Conservation (phyloP, 2,888 invertebrate genomes). For the Lasioglossum pauxillum region DNA sequence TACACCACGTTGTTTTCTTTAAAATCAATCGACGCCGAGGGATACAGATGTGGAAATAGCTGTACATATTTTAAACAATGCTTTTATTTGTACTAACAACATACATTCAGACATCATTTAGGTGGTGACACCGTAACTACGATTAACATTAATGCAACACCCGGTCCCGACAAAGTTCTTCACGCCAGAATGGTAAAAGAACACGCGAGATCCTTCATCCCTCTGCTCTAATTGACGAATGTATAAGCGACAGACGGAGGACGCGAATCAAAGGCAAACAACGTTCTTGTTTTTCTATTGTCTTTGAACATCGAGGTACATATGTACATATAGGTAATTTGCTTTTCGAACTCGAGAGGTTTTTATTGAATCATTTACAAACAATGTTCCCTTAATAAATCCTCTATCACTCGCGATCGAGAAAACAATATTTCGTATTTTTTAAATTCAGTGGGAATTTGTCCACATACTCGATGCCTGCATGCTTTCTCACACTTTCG, state of each 20-base stretch:
- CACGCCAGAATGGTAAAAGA: conserved; percentile 40
- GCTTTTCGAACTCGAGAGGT: not conserved
- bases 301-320: not conserved
- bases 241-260: conserved; percentile 20
- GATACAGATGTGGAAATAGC: not conserved
- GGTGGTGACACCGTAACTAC: conserved; percentile 49
- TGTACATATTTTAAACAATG: conserved; percentile 31
- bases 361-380: not conserved
- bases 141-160: conserved; percentile 66
- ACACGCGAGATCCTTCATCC: conserved; percentile 25
- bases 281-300: not conserved
- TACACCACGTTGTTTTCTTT: not conserved
- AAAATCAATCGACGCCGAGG: not conserved
- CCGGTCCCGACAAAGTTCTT: conserved; percentile 66
- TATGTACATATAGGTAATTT: not conserved
- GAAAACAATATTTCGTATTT: not conserved
- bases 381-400: conserved; percentile 16
- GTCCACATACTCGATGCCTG: not conserved
- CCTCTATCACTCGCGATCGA: not conserved
- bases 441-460: not conserved
- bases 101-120: conserved; percentile 69
- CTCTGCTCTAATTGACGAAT: conserved; percentile 40
- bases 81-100: conserved; percentile 68
- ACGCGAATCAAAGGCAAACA: conserved; percentile 23
- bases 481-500: not conserved